Base-by-base conservation (phyloP, 2,113 vertebrate species). In the Agelaius phoeniceus region DNA sequence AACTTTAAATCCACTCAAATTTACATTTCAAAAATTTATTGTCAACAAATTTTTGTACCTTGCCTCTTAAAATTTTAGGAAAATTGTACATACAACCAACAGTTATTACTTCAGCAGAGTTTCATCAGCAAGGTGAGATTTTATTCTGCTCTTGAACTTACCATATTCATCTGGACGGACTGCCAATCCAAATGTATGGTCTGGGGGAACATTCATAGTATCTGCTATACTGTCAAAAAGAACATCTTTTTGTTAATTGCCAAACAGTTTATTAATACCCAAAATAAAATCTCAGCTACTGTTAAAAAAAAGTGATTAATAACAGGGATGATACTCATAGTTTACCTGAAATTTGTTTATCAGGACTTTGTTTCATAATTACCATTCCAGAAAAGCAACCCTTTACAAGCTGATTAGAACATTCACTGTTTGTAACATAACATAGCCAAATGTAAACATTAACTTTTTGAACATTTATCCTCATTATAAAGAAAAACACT, bases 191-290 rank as follows among this genome's bases (percentile, higher is more conserved):
- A 98, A 98, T 46, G 97, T 97, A 80, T 94, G 94, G 67, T 72
- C 97, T 92, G 94, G 89, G 41, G 96, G 77, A 91, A 98, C 93
- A 30, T 93, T 98, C 96, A 95, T 95, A 27, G 97, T 98, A 80
- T 98, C 98, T 91, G 95, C 97, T 95, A 97, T 96, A n/a, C 98
- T 98, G 91, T 62, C 84, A 96, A 96, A 63, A 65, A 94, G 82
- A 83, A 97, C 16, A 87, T 84, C 58, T 80, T 66, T 80, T 69
- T 41, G 43, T 93, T 85, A 91, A 59, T 78, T 78, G 57, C 87
- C 73, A 86, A 74, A 69, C 7, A 86, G 31, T 63, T 95, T n/a
- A 58, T 48, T 67, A 73, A 71, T 18, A 74, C 48, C 8, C 49
- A 72, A 93, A 89, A 66, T 39, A 83, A 90, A 87, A n/a, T 9